Evolutionary conservation across 2,888 invertebrate genomes (phyloP).

Genomic region (Apeira syringaria): DNA sequence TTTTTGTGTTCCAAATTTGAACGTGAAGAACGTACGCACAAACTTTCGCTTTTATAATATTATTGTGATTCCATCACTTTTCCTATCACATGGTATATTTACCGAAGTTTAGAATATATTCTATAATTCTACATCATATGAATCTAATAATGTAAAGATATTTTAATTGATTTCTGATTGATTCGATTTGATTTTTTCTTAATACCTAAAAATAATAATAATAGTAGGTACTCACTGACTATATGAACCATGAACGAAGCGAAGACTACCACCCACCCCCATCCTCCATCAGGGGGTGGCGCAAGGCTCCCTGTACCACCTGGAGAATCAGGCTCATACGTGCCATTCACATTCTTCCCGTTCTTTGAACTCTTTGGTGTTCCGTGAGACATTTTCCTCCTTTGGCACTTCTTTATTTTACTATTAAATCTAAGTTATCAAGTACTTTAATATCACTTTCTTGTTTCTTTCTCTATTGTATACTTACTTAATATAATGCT

Average conservation of each 20-base stretch:
- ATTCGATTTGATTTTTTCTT: too few relatives aligned
- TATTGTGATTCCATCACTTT: too few relatives aligned
- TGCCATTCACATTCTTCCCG: constrained; percentile 59
- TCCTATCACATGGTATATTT: too few relatives aligned
- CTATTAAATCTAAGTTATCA: constrained; percentile 21
- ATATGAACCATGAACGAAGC: constrained; percentile 98
- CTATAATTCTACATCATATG: too few relatives aligned
- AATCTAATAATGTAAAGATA: too few relatives aligned
- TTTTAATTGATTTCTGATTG: too few relatives aligned
- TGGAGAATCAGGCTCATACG: constrained; percentile 50
- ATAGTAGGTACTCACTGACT: constrained; percentile 91
- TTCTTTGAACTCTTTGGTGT: constrained; percentile 46
- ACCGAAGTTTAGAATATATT: too few relatives aligned
- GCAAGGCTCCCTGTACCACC: constrained; percentile 66
- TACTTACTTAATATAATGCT: constrained; percentile 24
- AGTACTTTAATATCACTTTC: constrained; percentile 34
- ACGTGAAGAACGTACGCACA: too few relatives aligned
- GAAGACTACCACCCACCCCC: constrained; percentile 97
- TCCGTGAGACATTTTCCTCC: constrained; percentile 67
- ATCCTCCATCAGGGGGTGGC: constrained; percentile 95
- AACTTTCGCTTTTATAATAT: too few relatives aligned
- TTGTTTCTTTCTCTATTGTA: constrained; percentile 16
- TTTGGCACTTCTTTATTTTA: constrained; percentile 36
- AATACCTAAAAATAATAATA: too few relatives aligned
- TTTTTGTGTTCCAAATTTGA: too few relatives aligned